A percentile compares a stretch with the other conserved stretches of the same genome.
phyloP scores from a whole-genome alignment of 2,797 vertebrate species.

The Xiphorhynchus erythropygius region DNA sequence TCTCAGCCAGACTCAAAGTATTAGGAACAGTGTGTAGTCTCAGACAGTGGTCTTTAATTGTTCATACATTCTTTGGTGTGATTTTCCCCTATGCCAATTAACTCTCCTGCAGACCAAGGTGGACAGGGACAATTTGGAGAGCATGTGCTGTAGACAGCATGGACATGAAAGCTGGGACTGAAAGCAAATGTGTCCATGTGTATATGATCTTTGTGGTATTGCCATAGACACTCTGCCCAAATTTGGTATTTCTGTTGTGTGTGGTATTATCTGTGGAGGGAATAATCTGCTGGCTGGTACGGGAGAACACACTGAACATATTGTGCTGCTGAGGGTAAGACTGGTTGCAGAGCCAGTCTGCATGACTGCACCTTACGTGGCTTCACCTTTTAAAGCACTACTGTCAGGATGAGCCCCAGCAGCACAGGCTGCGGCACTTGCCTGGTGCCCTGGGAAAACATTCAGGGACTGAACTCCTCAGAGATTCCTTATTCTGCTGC shows the following conservation, averaged over 20 bases:
- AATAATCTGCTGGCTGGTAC: neutral
- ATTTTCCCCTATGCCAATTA: neutral
- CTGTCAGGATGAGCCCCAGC: neutral
- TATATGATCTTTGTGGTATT: neutral
- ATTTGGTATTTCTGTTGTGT: neutral
- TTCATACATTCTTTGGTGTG: neutral
- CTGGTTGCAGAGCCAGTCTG: neutral
- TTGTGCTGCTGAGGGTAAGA: neutral
- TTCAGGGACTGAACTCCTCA: neutral
- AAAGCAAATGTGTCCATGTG: neutral
- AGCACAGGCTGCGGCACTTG: neutral
- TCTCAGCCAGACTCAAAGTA: neutral
- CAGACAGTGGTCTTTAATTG: neutral
- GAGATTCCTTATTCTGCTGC: neutral
- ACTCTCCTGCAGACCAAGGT: neutral
- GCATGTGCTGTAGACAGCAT: neutral
- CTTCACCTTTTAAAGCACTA: neutral
- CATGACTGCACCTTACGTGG: fast-evolving
- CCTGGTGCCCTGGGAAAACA: neutral
- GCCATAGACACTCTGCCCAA: neutral
- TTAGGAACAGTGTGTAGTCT: neutral
- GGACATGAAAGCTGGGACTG: fast-evolving
- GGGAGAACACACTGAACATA: neutral
- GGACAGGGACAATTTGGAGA: neutral
- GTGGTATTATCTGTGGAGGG: neutral